phyloP scores from a whole-genome alignment of 2,113 vertebrate species.

The Amia ocellicauda region DNA sequence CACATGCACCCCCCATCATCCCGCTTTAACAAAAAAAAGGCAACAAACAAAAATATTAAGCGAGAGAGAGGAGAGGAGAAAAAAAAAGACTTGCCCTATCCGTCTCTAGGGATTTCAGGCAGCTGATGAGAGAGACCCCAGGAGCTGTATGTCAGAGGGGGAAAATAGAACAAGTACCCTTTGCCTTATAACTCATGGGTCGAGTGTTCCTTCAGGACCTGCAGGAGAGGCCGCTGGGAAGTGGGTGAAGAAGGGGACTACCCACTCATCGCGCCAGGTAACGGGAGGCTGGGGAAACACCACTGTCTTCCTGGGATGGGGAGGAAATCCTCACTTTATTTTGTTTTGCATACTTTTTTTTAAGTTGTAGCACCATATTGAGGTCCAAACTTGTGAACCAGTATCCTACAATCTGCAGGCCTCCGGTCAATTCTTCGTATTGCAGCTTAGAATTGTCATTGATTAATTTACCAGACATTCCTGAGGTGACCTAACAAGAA shows the following conservation, averaged over 20 bases:
- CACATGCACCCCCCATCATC: no score
- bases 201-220: conserved; percentile 96
- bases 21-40: conserved; percentile 32
- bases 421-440: no score
- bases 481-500: no score
- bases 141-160: conserved; percentile 71
- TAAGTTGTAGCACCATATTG: no score
- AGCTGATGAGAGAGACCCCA: conserved; percentile 69
- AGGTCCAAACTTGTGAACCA: no score
- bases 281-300: conserved; percentile 8
- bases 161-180: conserved; percentile 79
- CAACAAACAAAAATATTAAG: conserved; percentile 42
- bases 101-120: conserved; percentile 67
- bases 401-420: no score
- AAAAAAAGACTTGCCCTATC: conserved; percentile 70
- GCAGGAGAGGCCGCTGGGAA: conserved; percentile 78
- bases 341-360: no score
- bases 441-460: no score
- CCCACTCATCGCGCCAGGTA: conserved; percentile 72
- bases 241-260: conserved; percentile 59
- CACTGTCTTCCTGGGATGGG: no score
- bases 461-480: no score
- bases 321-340: no score
- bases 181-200: conserved; percentile 91
- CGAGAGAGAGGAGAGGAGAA: no score